Base-by-base conservation (phyloP, 2,888 invertebrate species). In the Morpho helenor region DNA sequence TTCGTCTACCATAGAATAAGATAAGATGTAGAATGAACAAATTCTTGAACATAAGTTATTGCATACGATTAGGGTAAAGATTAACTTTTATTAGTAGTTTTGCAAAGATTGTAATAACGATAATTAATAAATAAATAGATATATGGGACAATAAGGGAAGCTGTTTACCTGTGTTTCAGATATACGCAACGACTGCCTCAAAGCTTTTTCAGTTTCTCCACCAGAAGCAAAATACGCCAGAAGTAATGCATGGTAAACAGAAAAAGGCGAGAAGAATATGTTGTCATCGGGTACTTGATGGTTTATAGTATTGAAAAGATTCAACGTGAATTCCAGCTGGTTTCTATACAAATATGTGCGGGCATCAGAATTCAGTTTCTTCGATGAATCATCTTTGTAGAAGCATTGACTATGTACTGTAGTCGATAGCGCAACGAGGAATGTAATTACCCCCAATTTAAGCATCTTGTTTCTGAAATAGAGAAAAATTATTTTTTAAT, bases 221-320 rank as follows among this genome's bases (percentile, higher is more conserved):
- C 92, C 93, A 1, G 96, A 87, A 0, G 96, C 94, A 72, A 96
- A 96, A 75, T 96, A 97, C 0, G 96, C 95, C 63, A 97, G 85
- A 52, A 95, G 79, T 42, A 97, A 75, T 0, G 96, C 94, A 69
- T 96, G 95, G 75, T 96, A 95, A 9, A 97, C 94, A 66, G 96
- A 97, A 85, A 96, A 95, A 0, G 97, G 97, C 7, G 97, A 97
- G 81, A 96, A 96, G 91, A 97, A 96, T 46, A 97, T 85, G 78
- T 97, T 97, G 67, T 94, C 94, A 47, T 92, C 88, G 0, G 94
- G 93, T 65, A 93, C 92, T 16, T 92, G 92, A 57, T 91, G 82
- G 66, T 94, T 93, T 65, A 94, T 93, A 16, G 93, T 92, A 65
- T 93, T 93, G 69, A 97, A 88, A 55, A 96, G 88, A 51, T 93